Evolutionary conservation across 2,113 vertebrate genomes (phyloP), one percentile per base, ranked within the genome.

Genomic region (Microtus montanus): DNA sequence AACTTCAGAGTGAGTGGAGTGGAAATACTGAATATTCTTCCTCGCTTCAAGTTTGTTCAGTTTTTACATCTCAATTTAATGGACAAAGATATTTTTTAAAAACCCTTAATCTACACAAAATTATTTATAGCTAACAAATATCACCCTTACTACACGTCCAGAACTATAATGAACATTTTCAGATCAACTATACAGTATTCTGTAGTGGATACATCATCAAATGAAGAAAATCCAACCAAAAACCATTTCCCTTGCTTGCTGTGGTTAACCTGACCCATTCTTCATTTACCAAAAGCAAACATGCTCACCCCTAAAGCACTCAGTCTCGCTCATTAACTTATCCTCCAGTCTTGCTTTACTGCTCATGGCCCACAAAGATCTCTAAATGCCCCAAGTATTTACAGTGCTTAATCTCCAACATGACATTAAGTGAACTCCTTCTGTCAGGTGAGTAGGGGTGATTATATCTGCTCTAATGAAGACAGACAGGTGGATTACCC

Each of bases 391-490:
- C 86, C 58, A 93, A 96, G 44, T 92, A 95, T 93, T 97, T 97
- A 88, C 89, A 96, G 71, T 90, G 95, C 87, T 93, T 96, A 90
- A 95, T 92, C 80, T 84, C 58, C 41, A 92, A 30, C 0, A 2
- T 87, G 94, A 87, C 54, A 33, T 93, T 88, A 95, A 80, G 20
- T 93, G 91, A 96, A 96, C 49, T 96, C 93, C 49, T 90, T 95
- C 85, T 97, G 88, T 92, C 94, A 92, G 47, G 73, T 90, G 77
- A 95, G 24, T 70, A 66, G 93, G 96, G 71, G 54, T 95, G 87
- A 96, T 92, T 89, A 93, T 92, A 44, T 94, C 93, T 94, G 63
- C 33, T 44, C 68, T 97, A 95, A 96, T 96, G 92, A 93, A 97
- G 87, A 93, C 0, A 90, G 95, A 90, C 93, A 90, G 26, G 87